Evolutionary conservation across 2,888 invertebrate genomes (phyloP).

Genomic region (Drosophila infuscata): DNA sequence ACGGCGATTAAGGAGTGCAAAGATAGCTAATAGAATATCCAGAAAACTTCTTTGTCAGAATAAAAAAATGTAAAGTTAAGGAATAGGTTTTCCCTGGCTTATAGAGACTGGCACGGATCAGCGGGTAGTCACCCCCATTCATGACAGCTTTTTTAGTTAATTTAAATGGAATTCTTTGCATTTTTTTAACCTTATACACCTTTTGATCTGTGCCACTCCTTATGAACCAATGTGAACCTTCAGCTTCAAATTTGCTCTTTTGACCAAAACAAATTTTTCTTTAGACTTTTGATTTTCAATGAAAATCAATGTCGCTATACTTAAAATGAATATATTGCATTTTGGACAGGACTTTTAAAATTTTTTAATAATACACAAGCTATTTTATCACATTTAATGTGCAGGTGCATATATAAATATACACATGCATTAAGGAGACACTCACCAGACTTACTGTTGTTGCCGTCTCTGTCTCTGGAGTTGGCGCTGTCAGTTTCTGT

Average conservation of each 20-base stretch:
- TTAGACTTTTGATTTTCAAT: not conserved
- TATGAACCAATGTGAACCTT: no score
- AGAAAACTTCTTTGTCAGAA: no score
- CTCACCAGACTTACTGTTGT: slow-evolving; percentile 84
- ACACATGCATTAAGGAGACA: not conserved
- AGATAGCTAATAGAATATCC: no score
- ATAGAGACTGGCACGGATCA: not conserved
- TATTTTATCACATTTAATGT: not conserved
- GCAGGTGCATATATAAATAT: not conserved
- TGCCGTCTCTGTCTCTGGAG: slow-evolving; percentile 87
- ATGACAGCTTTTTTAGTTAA: not conserved
- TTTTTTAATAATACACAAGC: not conserved
- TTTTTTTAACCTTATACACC: no score
- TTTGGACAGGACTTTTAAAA: not conserved
- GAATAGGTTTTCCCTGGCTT: not conserved
- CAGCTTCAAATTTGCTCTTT: not conserved
- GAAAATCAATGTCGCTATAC: no score
- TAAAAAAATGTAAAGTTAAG: not conserved
- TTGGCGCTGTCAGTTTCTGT: not conserved
- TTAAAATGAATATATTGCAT: not conserved
- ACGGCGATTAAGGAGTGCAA: not conserved
- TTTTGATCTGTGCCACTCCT: no score
- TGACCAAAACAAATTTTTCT: not conserved
- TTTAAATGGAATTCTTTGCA: not conserved
- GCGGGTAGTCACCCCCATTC: not conserved